A percentile compares a stretch with the other conserved stretches of the same genome.
These are phyloP conservation scores for Beroe ovata DNA, from an alignment of 37 sponge, comb jelly and placozoan genomes.

Conservation along the genomic window DNA sequence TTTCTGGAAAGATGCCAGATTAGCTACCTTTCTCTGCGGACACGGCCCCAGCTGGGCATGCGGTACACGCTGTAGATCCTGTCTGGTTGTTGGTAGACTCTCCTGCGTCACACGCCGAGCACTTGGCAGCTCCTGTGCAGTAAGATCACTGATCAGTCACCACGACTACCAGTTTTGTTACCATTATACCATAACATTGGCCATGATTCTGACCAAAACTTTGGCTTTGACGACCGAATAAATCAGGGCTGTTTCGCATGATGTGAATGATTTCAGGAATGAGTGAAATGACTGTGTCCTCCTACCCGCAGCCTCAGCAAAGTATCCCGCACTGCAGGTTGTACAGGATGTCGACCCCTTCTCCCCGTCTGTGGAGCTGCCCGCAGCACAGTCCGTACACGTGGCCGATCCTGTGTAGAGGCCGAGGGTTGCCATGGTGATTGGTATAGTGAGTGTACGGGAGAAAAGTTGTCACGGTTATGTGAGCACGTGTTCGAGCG, in stretches of 20 bases:
- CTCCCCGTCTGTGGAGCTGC: not conserved
- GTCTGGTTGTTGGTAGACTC: constrained; percentile 22
- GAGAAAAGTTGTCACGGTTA: too few species aligned
- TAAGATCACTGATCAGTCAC: too few species aligned
- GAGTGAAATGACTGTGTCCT: too few species aligned
- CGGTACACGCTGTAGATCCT: not conserved
- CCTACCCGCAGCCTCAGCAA: not conserved
- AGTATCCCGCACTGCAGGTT: not conserved
- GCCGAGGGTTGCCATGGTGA: not conserved
- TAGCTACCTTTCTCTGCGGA: not conserved
- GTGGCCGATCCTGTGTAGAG: not conserved
- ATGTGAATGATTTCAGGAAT: too few species aligned
- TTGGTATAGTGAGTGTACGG: too few species aligned
- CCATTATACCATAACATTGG: too few species aligned
- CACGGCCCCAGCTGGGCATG: not conserved
- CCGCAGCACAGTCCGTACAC: not conserved
- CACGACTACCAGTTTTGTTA: too few species aligned
- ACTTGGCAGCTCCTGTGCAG: not conserved
- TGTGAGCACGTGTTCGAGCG: too few species aligned
- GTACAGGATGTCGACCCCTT: not conserved
- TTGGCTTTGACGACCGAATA: too few species aligned
- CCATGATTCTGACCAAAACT: too few species aligned
- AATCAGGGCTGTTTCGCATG: too few species aligned
- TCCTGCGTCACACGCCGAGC: not conserved
- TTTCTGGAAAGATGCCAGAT: not conserved